phyloP scores from a whole-genome alignment of 2,888 invertebrate genomes.

The Stegana nigrithorax region DNA sequence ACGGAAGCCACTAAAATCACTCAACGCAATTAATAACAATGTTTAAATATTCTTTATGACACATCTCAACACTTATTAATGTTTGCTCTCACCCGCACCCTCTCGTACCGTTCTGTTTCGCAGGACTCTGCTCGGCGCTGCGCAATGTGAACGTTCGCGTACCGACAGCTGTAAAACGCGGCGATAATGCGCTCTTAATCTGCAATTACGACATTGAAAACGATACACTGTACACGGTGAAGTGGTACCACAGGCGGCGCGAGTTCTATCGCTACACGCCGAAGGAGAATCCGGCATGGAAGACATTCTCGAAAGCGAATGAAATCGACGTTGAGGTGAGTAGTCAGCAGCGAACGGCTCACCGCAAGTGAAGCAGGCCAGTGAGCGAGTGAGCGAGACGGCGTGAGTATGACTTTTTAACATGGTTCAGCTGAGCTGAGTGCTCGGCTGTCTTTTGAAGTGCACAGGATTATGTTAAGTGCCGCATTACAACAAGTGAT shows the following conservation, averaged over 20 bases:
- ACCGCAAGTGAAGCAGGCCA: not conserved
- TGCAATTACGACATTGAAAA: slow-evolving; percentile 86
- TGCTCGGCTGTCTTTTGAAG: not conserved
- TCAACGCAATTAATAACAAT: not conserved
- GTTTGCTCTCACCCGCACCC: too few relatives aligned
- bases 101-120: too few relatives aligned
- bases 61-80: not conserved
- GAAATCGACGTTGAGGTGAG: slow-evolving; percentile 85
- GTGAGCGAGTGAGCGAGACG: not conserved
- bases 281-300: slow-evolving; percentile 77
- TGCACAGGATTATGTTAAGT: slow-evolving; percentile 11
- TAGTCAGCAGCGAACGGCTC: slow-evolving; percentile 12
- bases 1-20: not conserved
- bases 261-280: slow-evolving; percentile 90
- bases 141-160: slow-evolving; percentile 77
- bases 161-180: slow-evolving; percentile 76
- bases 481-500: slow-evolving; percentile 5
- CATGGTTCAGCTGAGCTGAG: not conserved
- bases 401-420: not conserved
- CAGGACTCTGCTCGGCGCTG: slow-evolving; percentile 66
- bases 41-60: not conserved
- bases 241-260: slow-evolving; percentile 86
- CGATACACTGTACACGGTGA: slow-evolving; percentile 85
- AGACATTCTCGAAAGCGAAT: slow-evolving; percentile 76
- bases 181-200: slow-evolving; percentile 75